Evolutionary conservation across 2,113 vertebrate species (phyloP), one percentile per base, ranked within the genome.

Genomic region (Tenebrosternarchus preto): DNA sequence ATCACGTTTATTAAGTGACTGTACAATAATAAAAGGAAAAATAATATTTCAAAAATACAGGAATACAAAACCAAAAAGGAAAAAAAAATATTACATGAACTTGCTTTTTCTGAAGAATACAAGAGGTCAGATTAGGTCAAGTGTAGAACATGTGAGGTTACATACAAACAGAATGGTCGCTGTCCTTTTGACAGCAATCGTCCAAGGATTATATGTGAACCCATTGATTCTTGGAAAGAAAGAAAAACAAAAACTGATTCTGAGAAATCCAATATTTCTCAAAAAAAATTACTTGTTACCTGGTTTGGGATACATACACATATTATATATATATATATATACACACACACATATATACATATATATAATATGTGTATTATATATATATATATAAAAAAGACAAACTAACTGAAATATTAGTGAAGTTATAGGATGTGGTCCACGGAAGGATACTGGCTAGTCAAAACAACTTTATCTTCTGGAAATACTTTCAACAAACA

Each of bases 1-100:
- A 89, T 92, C 95, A 97, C 94, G 93, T 98, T 99, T 99, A 99
- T 99, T 99, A 97, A 98, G 96, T 97, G 96, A 96, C 95, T 98
- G 95, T 97, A 98, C 96, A 98, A 96, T 98, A 74, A 98, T 95
- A 96, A 98, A 98, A n/a, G 94, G 94, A 95, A 96, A 93, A 92
- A 92, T 91, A 92, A 92, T 91, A 91, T 90, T 82, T 89, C 90
- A 95, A 97, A 97, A 95, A 97, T 93, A 95, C 92, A 94, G 94
- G 94, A 95, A 92, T 96, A 97, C 94, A 96, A 95, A 95, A 95
- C 96, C 95, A 96, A 95, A 96, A 93, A 95, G 95, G 92, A 95
- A 92, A 94, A 95, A 12, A 92, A 94, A 95, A 94, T 92, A 93
- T 88, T 86, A 92, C 93, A 92, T 92, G 88, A 91, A 90, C 88